Base-by-base conservation (phyloP, 2,113 vertebrate genomes). In the Rhinolophus sinicus region DNA sequence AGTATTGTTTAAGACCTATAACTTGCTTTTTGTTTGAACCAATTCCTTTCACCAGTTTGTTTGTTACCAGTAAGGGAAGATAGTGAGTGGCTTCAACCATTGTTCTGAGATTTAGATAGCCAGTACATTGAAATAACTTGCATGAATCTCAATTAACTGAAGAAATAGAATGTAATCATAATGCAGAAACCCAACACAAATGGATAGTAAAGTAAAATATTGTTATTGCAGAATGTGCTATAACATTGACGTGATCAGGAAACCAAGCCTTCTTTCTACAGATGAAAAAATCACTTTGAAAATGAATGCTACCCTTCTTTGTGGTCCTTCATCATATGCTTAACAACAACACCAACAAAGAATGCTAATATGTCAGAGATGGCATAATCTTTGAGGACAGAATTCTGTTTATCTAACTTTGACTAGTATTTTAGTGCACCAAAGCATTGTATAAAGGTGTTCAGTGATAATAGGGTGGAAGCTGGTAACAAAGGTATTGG, bases 11-110 rank as follows among this genome's bases (percentile, higher is more conserved):
- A 47, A 77, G 16, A 13, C 65, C 18, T 78, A 6, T 62, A 35
- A 44, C 30, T 94, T 96, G 16, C 21, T 92, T 94, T 94, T 30
- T 96, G 11, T 93, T 70, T 88, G 65, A 93, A 72, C 44, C 38
- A 67, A 26, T 16, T 54, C 33, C 47, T 26, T 8, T 28, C 33
- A 18, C 8, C 1, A 10, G 15, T 82, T 47, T 64, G 69, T 58
- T 75, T 52, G 30, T 90, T 94, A 35, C 0, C 82, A 88, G 58
- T 52, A 86, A 84, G 86, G 62, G 12, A 85, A 81, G 12, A 56
- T 24, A 77, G 11, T 94, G 56, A 77, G 14, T 94, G 56, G 33
- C 50, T 96, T 85, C 26, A 82, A 6, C 7, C 1, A 40, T 92
- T 92, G 50, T 64, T 82, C 60, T 93, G 52, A 86, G 69, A 82